Percentiles rank a stretch among this genome's conserved stretches.
Evolutionary conservation across 2,113 vertebrate genomes (phyloP).

Genomic region (Felis catus): DNA sequence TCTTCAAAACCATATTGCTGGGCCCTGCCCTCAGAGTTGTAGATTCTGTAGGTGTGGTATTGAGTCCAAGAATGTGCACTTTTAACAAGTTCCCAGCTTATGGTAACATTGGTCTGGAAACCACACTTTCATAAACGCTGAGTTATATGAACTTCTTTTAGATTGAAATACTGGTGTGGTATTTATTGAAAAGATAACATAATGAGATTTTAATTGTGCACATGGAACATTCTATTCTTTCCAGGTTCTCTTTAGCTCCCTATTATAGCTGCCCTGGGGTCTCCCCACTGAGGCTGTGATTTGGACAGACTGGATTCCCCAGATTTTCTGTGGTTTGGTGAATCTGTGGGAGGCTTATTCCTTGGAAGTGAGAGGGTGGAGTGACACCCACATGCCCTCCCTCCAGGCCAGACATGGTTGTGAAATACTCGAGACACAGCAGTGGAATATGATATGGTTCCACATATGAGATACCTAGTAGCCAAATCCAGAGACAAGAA

Average conservation of each 20-base stretch:
- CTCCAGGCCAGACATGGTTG: not conserved
- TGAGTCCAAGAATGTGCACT: not conserved
- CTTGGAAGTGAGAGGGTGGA: not conserved
- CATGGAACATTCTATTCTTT: not conserved
- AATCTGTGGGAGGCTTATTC: not conserved
- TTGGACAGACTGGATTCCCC: not conserved
- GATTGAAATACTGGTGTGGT: not conserved
- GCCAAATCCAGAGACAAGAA: not conserved
- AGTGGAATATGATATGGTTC: not conserved
- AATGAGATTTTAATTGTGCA: not conserved
- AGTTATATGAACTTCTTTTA: not conserved
- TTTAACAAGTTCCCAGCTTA: not conserved
- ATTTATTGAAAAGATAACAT: not conserved
- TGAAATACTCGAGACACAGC: not conserved
- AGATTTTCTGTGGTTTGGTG: not conserved
- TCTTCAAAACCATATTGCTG: not conserved
- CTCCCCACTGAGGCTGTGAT: not conserved
- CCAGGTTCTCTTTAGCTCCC: not conserved
- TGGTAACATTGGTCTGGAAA: not conserved
- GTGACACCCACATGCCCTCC: not conserved
- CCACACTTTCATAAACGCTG: not conserved
- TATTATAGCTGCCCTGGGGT: not conserved
- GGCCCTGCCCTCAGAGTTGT: not conserved
- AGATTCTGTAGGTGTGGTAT: not conserved
- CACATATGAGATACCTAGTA: not conserved